Evolutionary conservation across 2,797 vertebrate species (phyloP).

Genomic region (Notamacropus eugenii): DNA sequence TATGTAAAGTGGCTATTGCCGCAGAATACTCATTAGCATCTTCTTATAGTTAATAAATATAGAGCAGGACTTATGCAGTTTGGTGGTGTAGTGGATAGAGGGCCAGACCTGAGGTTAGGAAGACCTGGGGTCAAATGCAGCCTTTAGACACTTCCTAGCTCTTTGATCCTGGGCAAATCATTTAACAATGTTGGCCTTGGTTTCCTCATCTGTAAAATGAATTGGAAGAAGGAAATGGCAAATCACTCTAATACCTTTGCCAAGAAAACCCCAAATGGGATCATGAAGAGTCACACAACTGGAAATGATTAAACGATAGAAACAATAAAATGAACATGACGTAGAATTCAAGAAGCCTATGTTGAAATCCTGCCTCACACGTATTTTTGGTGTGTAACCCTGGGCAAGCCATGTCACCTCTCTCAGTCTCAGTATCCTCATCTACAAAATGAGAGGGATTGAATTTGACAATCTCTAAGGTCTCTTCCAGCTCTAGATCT

Average conservation of each 20-base stretch:
- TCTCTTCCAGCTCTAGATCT: neutral
- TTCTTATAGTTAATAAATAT: neutral
- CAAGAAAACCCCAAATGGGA: neutral
- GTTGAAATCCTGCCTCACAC: neutral
- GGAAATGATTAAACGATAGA: neutral
- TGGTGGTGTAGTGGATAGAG: neutral
- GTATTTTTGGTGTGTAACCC: neutral
- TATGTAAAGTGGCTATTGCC: neutral
- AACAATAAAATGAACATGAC: neutral
- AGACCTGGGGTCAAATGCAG: too few relatives aligned
- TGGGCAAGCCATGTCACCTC: neutral
- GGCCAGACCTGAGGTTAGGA: too few relatives aligned
- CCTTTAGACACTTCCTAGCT: neutral
- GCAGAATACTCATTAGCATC: neutral
- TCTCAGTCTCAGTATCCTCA: neutral
- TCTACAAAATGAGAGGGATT: neutral
- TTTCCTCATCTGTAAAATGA: neutral
- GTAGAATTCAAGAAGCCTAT: neutral
- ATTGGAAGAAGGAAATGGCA: neutral
- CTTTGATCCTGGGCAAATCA: neutral
- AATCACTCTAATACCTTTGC: neutral
- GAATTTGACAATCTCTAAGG: neutral
- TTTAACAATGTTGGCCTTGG: neutral
- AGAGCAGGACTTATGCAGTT: neutral
- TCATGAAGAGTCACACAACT: neutral